Evolutionary conservation across 2,113 vertebrate species (phyloP), one percentile per base, ranked within the genome.

Genomic region (Bambusicola thoracicus): DNA sequence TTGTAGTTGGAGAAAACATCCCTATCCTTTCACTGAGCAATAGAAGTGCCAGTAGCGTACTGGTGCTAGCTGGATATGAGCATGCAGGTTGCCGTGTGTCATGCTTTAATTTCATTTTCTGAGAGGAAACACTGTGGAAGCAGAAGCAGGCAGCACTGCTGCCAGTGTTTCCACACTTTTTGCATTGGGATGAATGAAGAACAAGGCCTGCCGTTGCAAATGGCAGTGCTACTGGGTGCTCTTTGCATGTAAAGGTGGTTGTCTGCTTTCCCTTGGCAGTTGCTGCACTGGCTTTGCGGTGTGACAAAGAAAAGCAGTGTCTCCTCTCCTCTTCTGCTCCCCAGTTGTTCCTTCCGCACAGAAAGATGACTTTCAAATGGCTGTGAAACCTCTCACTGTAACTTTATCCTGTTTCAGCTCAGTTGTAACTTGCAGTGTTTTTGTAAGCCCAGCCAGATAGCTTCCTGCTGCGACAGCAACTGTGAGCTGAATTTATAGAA

Each of bases 141-240:
- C 0, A 0, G 56, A 68, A 86, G 14, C 53, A 2, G 7, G 29
- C 17, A 63, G 18, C 0, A 0, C 27, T 62, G 15, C 53, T 80
- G 51, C 65, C 65, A 44, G 34, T 3, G 4, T 51, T 93, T 81
- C 46, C 49, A 70, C 3, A 8, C 24, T 68, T 24, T 16, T 24
- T 16, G 15, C 34, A 0, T 38, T 74, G 14, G 65, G 67, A 70
- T 55, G 16, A 62, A 34, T 73, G 5, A 3, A 78, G 65, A 24
- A 27, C 43, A n/a, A 8, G 1, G 11, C 27, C 40, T 58, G 19
- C n/a, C 27, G 2, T 24, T 87, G 63, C 36, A 62, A n/a, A 41
- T 55, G 36, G 16, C 44, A 70, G 9, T 40, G 8, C 58, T 73
- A 21, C 36, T 77, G 34, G 59, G 56, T 73, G 13, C 48, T 79